These are phyloP conservation scores for Paraescarpia echinospica DNA, from an alignment of 1,140 invertebrate genomes.

Conservation along the genomic window DNA sequence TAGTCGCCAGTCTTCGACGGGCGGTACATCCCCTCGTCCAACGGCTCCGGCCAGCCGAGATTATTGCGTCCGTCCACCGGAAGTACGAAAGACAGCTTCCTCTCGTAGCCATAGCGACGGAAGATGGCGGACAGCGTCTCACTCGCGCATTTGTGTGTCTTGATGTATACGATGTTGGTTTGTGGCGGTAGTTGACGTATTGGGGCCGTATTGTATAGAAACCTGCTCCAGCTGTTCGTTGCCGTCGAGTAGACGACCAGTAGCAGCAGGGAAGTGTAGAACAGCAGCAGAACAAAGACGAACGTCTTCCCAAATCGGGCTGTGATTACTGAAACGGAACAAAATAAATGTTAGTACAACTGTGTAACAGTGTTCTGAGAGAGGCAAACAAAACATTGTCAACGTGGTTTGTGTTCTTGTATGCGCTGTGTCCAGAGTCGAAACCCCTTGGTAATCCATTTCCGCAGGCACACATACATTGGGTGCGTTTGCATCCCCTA, in stretches of 20 bases:
- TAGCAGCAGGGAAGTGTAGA: background rate
- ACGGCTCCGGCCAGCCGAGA: slow-evolving; percentile 45
- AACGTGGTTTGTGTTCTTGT: no score
- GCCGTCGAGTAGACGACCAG: background rate
- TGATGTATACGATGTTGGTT: slow-evolving; percentile 26
- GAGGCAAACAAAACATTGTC: no score
- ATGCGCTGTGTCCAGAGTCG: no score
- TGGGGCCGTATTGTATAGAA: background rate
- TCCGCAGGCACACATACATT: no score
- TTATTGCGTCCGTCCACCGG: slow-evolving; percentile 33
- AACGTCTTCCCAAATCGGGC: background rate
- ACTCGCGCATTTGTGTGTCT: slow-evolving; percentile 29
- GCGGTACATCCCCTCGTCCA: slow-evolving; percentile 31
- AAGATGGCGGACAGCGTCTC: slow-evolving; percentile 17
- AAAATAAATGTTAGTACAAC: background rate
- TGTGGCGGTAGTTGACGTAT: background rate
- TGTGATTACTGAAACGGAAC: background rate
- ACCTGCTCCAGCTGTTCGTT: background rate
- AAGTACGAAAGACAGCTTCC: slow-evolving; percentile 17
- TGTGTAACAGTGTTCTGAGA: background rate
- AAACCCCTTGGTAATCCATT: no score
- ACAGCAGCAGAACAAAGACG: background rate
- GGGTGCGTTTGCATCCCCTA: no score
- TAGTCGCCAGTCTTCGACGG: slow-evolving; percentile 11
- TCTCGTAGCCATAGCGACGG: slow-evolving; percentile 22